phyloP scores from a whole-genome alignment of 1,140 invertebrate species.

The Drosophila dunni region DNA sequence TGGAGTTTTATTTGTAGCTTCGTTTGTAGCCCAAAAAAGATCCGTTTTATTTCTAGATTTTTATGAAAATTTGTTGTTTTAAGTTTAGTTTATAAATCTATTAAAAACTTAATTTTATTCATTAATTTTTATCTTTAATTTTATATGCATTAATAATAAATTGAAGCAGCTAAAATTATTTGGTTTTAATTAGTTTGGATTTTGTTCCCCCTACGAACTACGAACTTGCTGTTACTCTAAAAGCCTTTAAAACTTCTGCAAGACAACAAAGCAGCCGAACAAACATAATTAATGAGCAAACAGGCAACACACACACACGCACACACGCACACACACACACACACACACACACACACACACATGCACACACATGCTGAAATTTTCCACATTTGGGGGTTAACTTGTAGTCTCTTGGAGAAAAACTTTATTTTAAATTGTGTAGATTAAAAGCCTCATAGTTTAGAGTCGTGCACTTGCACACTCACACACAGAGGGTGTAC shows the following conservation, averaged over 20 bases:
- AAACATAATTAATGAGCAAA: slow-evolving; percentile 74
- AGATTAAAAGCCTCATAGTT: slow-evolving; percentile 77
- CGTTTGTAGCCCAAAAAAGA: no score
- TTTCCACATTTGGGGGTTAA: slow-evolving; percentile 17
- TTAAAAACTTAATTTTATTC: no score
- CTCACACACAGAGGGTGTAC: neutral
- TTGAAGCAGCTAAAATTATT: no score
- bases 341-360: neutral
- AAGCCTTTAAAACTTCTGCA: slow-evolving; percentile 30
- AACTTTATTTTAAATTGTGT: slow-evolving; percentile 77
- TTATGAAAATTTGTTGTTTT: no score
- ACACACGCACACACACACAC: slow-evolving; percentile 9
- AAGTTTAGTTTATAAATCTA: no score
- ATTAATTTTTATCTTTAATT: no score
- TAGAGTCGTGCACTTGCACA: slow-evolving; percentile 34
- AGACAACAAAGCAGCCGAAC: slow-evolving; percentile 39
- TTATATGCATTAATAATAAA: no score
- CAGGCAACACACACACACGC: slow-evolving; percentile 37
- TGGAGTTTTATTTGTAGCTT: no score
- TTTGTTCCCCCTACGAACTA: neutral
- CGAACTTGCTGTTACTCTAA: neutral
- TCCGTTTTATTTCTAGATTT: no score
- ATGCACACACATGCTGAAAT: slow-evolving; percentile 12
- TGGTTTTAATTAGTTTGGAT: neutral
- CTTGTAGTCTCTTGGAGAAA: slow-evolving; percentile 24